A percentile compares a stretch with the other conserved stretches of the same genome.
phyloP scores from a whole-genome alignment of 2,797 vertebrate species.

The Acanthurus lineatus region DNA sequence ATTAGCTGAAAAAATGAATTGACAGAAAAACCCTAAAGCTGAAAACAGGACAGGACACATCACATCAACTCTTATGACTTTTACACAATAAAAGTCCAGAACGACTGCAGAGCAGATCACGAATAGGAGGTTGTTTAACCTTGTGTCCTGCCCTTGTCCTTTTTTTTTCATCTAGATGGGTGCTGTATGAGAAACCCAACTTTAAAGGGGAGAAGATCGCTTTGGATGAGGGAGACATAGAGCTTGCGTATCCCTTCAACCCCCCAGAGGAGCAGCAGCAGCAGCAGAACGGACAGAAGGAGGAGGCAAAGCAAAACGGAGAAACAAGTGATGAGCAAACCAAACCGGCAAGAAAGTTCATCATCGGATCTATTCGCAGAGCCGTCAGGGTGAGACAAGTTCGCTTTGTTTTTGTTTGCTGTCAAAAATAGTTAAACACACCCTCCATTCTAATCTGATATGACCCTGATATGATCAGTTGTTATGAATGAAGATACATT shows the following conservation, averaged over 20 bases:
- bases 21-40: too few relatives aligned
- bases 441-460: too few relatives aligned
- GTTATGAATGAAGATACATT: neutral
- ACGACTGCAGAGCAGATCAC: too few relatives aligned
- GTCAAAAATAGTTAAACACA: neutral
- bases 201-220: slow-evolving; percentile 93
- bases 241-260: slow-evolving; percentile 84
- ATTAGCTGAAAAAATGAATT: too few relatives aligned
- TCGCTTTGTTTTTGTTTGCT: neutral
- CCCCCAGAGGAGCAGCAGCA: slow-evolving; percentile 53
- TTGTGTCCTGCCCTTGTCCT: neutral
- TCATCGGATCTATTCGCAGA: slow-evolving; percentile 89
- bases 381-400: slow-evolving; percentile 88
- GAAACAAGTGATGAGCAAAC: neutral
- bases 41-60: too few relatives aligned
- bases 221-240: slow-evolving; percentile 91
- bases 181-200: slow-evolving; percentile 92
- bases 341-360: slow-evolving; percentile 73
- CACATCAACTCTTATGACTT: neutral
- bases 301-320: slow-evolving; percentile 7
- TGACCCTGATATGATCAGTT: neutral
- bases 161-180: slow-evolving; percentile 85
- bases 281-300: slow-evolving; percentile 51
- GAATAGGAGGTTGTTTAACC: neutral
- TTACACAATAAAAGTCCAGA: neutral